Evolutionary conservation across 2,797 vertebrate species (phyloP).

Genomic region (Mormyrops boulengeri): DNA sequence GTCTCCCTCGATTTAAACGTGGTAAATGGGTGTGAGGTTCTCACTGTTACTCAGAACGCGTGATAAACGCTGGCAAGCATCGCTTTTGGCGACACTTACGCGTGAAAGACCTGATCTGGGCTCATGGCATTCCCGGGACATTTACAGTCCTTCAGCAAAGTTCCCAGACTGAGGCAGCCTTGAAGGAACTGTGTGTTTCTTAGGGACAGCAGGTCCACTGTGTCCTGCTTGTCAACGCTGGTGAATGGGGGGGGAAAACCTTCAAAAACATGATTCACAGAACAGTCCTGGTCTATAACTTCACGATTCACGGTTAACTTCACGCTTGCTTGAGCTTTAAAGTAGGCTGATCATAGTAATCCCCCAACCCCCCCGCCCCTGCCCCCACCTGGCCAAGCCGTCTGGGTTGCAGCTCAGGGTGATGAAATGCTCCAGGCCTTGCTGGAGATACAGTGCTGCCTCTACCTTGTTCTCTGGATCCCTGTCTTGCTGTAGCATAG

Average conservation of each 20-base stretch:
- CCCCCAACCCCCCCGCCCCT: too few relatives aligned
- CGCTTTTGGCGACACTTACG: constrained; percentile 41
- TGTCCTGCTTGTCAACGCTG: constrained; percentile 41
- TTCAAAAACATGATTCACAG: constrained; percentile 17
- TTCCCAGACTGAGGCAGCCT: constrained; percentile 54
- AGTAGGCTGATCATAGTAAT: not conserved
- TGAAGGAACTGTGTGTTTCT: constrained; percentile 50
- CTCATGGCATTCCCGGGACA: constrained; percentile 39
- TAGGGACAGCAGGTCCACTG: constrained; percentile 45
- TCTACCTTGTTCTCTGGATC: constrained; percentile 39
- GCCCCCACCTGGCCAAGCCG: constrained; percentile 31
- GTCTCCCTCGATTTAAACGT: not conserved
- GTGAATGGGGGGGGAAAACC: not conserved
- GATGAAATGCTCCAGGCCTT: constrained; percentile 59
- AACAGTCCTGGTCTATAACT: not conserved
- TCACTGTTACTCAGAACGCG: not conserved
- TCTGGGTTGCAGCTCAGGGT: constrained; percentile 41
- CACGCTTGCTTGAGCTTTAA: not conserved
- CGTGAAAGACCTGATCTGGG: constrained; percentile 55
- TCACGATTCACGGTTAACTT: too few relatives aligned
- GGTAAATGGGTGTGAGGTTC: not conserved
- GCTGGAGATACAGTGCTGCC: constrained; percentile 54
- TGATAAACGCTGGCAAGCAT: not conserved
- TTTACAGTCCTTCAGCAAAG: constrained; percentile 41
- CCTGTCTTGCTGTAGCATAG: constrained; percentile 51